Percentiles rank a stretch among this genome's conserved stretches.
phyloP scores from a whole-genome alignment of 2,797 vertebrate genomes.

The Cyclopterus lumpus region DNA sequence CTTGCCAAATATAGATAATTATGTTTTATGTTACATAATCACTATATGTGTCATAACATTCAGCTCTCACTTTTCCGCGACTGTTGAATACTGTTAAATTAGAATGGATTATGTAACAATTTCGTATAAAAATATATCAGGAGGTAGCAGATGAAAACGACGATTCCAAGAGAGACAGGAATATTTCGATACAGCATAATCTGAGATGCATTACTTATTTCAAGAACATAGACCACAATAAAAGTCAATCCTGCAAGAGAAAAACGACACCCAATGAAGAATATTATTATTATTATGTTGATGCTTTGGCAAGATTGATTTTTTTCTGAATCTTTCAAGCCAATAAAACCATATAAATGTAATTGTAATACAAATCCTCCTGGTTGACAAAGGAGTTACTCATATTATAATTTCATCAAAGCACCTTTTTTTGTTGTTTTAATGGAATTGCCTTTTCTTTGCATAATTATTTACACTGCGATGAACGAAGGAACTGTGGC shows the following conservation, averaged over 20 bases:
- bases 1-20: slow-evolving; percentile 55
- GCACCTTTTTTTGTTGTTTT: slow-evolving; percentile 2
- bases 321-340: neutral
- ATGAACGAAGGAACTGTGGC: slow-evolving; percentile 11
- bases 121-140: slow-evolving; percentile 36
- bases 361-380: neutral
- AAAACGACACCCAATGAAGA: neutral
- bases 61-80: slow-evolving; percentile 30
- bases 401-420: slow-evolving; percentile 1
- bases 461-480: slow-evolving; percentile 26
- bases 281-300: neutral
- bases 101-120: slow-evolving; percentile 52
- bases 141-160: slow-evolving; percentile 18
- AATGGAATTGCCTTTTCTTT: slow-evolving; percentile 21
- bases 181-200: slow-evolving; percentile 20
- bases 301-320: neutral
- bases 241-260: slow-evolving; percentile 24
- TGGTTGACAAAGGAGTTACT: slow-evolving; percentile 8
- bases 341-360: neutral
- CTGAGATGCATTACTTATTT: slow-evolving; percentile 12
- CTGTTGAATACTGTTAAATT: slow-evolving; percentile 47
- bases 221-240: slow-evolving; percentile 6
- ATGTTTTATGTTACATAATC: slow-evolving; percentile 58
- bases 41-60: slow-evolving; percentile 55
- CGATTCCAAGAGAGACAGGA: slow-evolving; percentile 8